Evolutionary conservation across 2,888 invertebrate species (phyloP).

Genomic region (Apodemia hepburni): DNA sequence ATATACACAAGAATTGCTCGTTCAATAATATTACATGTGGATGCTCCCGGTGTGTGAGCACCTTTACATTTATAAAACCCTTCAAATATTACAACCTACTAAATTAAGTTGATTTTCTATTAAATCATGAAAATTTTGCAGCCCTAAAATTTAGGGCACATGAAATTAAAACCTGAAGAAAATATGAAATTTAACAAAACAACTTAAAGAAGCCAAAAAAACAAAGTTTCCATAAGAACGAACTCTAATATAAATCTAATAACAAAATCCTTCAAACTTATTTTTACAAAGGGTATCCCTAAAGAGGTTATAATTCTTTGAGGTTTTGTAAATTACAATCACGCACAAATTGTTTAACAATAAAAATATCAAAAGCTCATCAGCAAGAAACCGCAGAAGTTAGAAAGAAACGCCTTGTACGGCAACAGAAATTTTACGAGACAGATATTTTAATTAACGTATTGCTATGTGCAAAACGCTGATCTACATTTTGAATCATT

Average conservation of each 20-base stretch:
- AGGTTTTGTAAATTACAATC: slow-evolving; percentile 22
- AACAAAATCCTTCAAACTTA: not conserved
- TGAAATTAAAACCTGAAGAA: not conserved
- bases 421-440: not conserved
- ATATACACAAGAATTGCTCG: too few relatives aligned
- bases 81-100: too few relatives aligned
- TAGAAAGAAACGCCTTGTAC: slow-evolving; percentile 26
- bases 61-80: too few relatives aligned
- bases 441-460: not conserved
- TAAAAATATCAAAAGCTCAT: slow-evolving; percentile 28
- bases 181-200: not conserved
- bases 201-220: not conserved
- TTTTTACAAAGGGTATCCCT: slow-evolving; percentile 12
- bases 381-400: slow-evolving; percentile 26
- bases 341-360: slow-evolving; percentile 19
- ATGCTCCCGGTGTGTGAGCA: too few relatives aligned
- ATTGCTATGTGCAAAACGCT: not conserved
- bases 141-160: too few relatives aligned
- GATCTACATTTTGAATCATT: not conserved
- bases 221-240: not conserved
- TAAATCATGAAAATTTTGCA: too few relatives aligned
- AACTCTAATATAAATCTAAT: slow-evolving; percentile 4
- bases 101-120: too few relatives aligned
- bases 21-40: too few relatives aligned
- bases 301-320: slow-evolving; percentile 19